These are phyloP conservation scores for Brachionus calyciflorus DNA, from an alignment of 1,140 invertebrate genomes.

Conservation along the genomic window DNA sequence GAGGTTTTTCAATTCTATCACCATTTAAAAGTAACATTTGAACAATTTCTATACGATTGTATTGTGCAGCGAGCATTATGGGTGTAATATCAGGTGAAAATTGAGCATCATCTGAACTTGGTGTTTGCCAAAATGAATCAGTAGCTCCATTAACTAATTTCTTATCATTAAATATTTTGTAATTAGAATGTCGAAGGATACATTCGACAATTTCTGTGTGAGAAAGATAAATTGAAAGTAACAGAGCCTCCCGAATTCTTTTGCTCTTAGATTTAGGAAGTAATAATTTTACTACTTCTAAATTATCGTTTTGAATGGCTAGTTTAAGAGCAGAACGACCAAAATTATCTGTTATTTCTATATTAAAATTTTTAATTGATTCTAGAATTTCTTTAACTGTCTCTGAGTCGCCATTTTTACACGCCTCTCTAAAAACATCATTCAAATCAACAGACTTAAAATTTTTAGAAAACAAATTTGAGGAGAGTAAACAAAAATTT, in stretches of 20 bases:
- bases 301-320: conserved; percentile 56
- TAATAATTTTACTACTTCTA: conserved; percentile 56
- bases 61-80: too few relatives aligned
- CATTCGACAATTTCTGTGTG: conserved; percentile 58
- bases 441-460: conserved; percentile 36
- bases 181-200: conserved; percentile 57
- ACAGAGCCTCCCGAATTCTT: conserved; percentile 57
- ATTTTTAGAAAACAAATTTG: too few relatives aligned
- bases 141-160: neutral
- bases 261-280: conserved; percentile 54
- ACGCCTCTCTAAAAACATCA: conserved; percentile 28
- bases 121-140: conserved; percentile 45
- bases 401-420: conserved; percentile 43
- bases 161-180: conserved; percentile 48
- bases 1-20: conserved; percentile 62
- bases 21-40: conserved; percentile 57
- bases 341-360: conserved; percentile 55
- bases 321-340: conserved; percentile 54
- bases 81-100: too few relatives aligned
- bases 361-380: conserved; percentile 53
- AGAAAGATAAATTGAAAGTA: conserved; percentile 57
- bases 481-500: too few relatives aligned
- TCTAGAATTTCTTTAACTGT: conserved; percentile 53
- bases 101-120: too few relatives aligned
- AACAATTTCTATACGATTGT: conserved; percentile 55